Evolutionary conservation across 2,888 invertebrate genomes (phyloP).

Genomic region (Drosophila subquinaria): DNA sequence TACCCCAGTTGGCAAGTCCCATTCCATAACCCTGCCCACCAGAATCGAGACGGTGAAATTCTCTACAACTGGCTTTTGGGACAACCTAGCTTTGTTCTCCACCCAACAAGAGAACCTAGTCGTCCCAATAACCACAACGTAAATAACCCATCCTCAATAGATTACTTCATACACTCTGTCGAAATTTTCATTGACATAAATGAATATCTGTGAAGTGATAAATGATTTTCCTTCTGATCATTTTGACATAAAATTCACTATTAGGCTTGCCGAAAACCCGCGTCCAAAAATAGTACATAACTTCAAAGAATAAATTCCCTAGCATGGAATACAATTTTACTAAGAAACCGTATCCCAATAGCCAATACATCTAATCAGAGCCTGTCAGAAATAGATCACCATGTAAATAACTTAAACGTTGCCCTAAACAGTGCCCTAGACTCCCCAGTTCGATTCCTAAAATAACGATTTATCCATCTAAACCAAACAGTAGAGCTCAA

Average conservation of each 20-base stretch:
- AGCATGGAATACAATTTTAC: constrained; percentile 2
- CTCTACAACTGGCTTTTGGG: background rate
- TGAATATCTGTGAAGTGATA: background rate
- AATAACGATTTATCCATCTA: background rate
- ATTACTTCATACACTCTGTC: constrained; percentile 8
- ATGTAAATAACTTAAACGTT: no score
- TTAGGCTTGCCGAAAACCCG: background rate
- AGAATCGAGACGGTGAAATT: background rate
- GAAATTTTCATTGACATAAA: background rate
- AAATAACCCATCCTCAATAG: constrained; percentile 7
- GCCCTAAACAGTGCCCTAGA: background rate
- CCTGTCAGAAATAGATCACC: constrained; percentile 4
- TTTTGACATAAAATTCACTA: background rate
- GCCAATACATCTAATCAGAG: background rate
- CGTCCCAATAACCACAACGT: background rate
- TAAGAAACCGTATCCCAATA: constrained; percentile 7
- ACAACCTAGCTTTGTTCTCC: background rate
- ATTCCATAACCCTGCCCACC: background rate
- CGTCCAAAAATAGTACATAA: constrained; percentile 4
- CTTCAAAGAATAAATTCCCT: background rate
- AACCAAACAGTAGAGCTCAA: background rate
- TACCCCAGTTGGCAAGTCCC: constrained; percentile 22
- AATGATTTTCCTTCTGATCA: constrained; percentile 15
- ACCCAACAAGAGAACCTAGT: constrained; percentile 3
- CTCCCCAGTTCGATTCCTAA: constrained; percentile 6